These are phyloP conservation scores for Drosophila rellima DNA, from an alignment of 2,888 invertebrate genomes.

Conservation along the genomic window DNA sequence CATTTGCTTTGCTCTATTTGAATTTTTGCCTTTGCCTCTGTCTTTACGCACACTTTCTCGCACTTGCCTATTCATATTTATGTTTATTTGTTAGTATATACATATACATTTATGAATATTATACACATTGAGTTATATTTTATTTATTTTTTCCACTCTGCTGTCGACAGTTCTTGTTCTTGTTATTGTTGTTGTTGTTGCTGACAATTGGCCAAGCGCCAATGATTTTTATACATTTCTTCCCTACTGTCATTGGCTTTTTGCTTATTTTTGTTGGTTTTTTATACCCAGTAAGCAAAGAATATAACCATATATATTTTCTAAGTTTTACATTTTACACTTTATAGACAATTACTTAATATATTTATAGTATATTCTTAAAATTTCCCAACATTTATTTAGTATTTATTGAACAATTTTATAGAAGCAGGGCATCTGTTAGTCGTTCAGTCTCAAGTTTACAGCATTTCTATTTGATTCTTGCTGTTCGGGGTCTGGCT, in stretches of 20 bases:
- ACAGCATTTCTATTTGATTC: slow-evolving; percentile 6
- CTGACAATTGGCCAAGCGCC: slow-evolving; percentile 78
- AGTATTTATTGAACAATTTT: not conserved
- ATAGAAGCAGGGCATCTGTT: not conserved
- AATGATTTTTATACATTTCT: slow-evolving; percentile 65
- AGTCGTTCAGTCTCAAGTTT: not conserved
- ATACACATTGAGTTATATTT: slow-evolving; percentile 34
- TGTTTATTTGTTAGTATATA: slow-evolving; percentile 25
- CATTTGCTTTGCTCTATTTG: slow-evolving; percentile 59
- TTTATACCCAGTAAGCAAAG: not conserved
- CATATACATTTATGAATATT: slow-evolving; percentile 38
- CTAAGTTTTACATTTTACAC: too few relatives aligned
- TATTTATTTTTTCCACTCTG: slow-evolving; percentile 41
- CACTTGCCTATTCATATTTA: slow-evolving; percentile 30
- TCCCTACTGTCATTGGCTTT: slow-evolving; percentile 46
- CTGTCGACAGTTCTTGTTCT: slow-evolving; percentile 47
- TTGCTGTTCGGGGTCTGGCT: slow-evolving; percentile 32
- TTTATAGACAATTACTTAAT: not conserved
- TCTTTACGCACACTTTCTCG: slow-evolving; percentile 10
- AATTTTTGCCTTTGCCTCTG: slow-evolving; percentile 36
- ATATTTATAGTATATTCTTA: not conserved
- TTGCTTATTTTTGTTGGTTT: slow-evolving; percentile 19
- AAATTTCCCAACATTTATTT: not conserved
- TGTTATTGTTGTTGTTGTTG: slow-evolving; percentile 37
- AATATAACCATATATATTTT: not conserved